Percentiles rank a stretch among this genome's conserved stretches.
Conservation (phyloP, 2,113 vertebrate species). For the Ciconia boyciana region DNA sequence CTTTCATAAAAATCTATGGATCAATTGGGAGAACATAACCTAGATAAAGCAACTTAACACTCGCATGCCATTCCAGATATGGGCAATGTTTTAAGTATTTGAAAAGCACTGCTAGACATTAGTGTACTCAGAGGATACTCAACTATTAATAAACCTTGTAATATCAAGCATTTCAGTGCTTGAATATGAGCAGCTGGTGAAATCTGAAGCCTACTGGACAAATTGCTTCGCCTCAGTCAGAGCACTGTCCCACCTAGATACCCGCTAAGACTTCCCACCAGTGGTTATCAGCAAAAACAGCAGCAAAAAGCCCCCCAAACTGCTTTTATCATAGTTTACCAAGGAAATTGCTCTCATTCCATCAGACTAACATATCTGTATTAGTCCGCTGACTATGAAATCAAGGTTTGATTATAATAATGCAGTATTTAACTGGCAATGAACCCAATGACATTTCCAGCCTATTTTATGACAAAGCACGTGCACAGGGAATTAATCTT, state of each 20-base stretch:
- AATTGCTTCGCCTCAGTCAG: not conserved
- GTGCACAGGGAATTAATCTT: not conserved
- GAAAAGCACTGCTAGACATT: not conserved
- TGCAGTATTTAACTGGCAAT: not conserved
- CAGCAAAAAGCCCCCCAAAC: not conserved
- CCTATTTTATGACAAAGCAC: not conserved
- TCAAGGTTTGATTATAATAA: not conserved
- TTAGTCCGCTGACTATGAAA: not conserved
- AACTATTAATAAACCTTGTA: not conserved
- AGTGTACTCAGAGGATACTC: not conserved
- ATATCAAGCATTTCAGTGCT: not conserved
- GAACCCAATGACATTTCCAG: not conserved
- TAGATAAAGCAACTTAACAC: not conserved
- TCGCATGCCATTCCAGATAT: not conserved
- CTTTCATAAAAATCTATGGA: not conserved
- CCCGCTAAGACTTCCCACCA: not conserved
- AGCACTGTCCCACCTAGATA: not conserved
- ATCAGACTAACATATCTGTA: not conserved
- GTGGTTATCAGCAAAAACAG: not conserved
- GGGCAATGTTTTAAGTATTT: not conserved
- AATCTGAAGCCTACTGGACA: not conserved
- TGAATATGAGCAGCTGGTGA: not conserved
- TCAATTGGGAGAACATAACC: not conserved
- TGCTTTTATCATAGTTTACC: not conserved
- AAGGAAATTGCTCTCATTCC: not conserved